Evolutionary conservation across 2,797 vertebrate species (phyloP), one percentile per base, ranked within the genome.

Genomic region (Acrossocheilus fasciatus): DNA sequence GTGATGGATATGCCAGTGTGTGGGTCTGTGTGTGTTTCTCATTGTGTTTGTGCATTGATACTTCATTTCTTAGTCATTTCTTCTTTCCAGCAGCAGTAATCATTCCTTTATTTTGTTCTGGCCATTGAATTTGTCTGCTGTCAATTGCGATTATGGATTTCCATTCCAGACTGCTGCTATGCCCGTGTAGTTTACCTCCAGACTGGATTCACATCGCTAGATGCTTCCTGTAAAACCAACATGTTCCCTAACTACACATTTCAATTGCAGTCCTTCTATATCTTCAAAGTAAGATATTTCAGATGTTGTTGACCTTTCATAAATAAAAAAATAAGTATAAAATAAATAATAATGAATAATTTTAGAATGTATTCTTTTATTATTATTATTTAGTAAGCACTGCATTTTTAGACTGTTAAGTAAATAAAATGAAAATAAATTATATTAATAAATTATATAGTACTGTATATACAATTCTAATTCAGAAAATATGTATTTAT

Each of bases 71-170:
- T 50, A 39, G 72, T 76, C 2, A 76, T 84, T 75, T 83, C 4
- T 75, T 74, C 59, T 39, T n/a, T 66, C 30, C 57, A 68, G 72
- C 34, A 34, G 59, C 82, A 26, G 72, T 84, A 84, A 52, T 76
- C 45, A 26, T 41, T 62, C 43, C 15, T 23, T 76, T 84, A 50
- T 84, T 76, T 84, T 68, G 20, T 68, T 84, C 73, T 66, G 43
- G 23, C 59, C 45, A 68, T 54, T 75, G 73, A 41, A 41, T 52
- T 84, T 84, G 45, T 77, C 82, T 84, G 23, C 59, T 84, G 82
- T 84, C 82, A 77, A 68, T 84, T 84, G 73, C 9, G 45, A 68
- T 84, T 77, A 77, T 84, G 82, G 34, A 84, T 84, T 84, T 77
- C 45, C 59, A 68, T 77, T 84, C 45, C 45, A 41, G 20, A 77